Evolutionary conservation across 2,797 vertebrate genomes (phyloP).

Genomic region (Syngnathus acus): DNA sequence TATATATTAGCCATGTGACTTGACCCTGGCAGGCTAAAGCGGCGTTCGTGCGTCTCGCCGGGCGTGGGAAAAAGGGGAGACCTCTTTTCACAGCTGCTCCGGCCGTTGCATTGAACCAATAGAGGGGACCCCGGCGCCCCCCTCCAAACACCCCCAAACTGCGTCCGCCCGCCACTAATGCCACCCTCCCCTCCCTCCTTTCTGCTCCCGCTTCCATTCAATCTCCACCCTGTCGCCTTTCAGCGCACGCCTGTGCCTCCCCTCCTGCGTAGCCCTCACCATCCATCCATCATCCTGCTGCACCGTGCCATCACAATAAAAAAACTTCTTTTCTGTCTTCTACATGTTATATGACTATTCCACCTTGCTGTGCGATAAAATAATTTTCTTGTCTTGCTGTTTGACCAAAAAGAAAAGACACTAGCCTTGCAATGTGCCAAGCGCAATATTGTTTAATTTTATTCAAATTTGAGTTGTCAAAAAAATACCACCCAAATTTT

Average conservation of each 20-base stretch:
- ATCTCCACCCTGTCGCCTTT: conserved; percentile 72
- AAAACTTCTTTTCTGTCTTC: conserved; percentile 60
- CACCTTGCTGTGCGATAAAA: neutral
- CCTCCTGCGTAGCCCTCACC: conserved; percentile 58
- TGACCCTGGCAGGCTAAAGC: conserved; percentile 80
- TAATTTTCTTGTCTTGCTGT: neutral
- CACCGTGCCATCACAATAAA: conserved; percentile 72
- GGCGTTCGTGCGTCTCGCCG: conserved; percentile 70
- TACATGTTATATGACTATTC: too few species aligned
- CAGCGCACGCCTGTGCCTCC: conserved; percentile 57
- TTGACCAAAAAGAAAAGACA: neutral
- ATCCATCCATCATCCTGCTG: conserved; percentile 54
- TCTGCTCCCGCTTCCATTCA: conserved; percentile 62
- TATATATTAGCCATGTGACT: conserved; percentile 81
- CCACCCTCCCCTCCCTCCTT: conserved; percentile 37
- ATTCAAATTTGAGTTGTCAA: neutral
- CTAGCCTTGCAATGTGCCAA: neutral
- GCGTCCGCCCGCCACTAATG: conserved; percentile 40
- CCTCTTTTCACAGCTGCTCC: conserved; percentile 90
- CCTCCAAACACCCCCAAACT: conserved; percentile 46
- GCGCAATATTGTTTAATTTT: neutral
- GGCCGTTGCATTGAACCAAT: conserved; percentile 81
- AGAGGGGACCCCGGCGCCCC: conserved; percentile 55
- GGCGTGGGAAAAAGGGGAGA: conserved; percentile 92
- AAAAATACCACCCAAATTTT: neutral